Percentiles rank a stretch among this genome's conserved stretches.
phyloP scores from a whole-genome alignment of 2,888 invertebrate genomes.

The Polietes domitor region DNA sequence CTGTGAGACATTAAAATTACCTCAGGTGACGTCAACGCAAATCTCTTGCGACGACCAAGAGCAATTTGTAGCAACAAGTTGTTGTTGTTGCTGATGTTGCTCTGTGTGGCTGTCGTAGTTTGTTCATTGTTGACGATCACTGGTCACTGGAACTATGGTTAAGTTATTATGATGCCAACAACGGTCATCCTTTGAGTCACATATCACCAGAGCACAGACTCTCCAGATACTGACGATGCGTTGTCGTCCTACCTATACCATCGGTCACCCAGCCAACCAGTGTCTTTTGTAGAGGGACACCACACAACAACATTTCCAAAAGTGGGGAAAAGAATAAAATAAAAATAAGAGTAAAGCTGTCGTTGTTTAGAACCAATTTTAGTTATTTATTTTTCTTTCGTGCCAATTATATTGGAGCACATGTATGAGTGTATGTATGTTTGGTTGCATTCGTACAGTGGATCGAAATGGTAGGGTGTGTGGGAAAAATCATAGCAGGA shows the following conservation, averaged over 20 bases:
- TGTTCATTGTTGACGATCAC: neutral
- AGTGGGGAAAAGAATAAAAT: neutral
- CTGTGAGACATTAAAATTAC: conserved; percentile 57
- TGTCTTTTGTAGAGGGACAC: conserved; percentile 36
- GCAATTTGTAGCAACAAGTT: conserved; percentile 7
- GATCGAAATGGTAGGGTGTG: too few species aligned
- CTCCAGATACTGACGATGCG: neutral
- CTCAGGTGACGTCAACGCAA: conserved; percentile 61
- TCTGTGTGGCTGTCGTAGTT: conserved; percentile 11
- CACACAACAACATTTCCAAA: conserved; percentile 14
- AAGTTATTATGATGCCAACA: conserved; percentile 66
- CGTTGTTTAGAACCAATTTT: conserved; percentile 60
- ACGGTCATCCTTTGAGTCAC: conserved; percentile 72
- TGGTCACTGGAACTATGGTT: conserved; percentile 47
- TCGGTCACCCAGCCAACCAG: conserved; percentile 11
- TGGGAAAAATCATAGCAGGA: too few species aligned
- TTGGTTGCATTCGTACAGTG: neutral
- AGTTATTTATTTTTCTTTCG: conserved; percentile 17
- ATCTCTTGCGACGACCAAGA: conserved; percentile 11
- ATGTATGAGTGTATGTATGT: conserved; percentile 74
- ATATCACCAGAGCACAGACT: conserved; percentile 30
- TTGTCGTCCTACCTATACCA: neutral
- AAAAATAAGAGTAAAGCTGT: conserved; percentile 48
- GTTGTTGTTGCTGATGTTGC: conserved; percentile 7
- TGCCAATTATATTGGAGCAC: conserved; percentile 70